These are phyloP conservation scores for Vidua macroura DNA, from an alignment of 2,113 vertebrate species.

Conservation along the genomic window DNA sequence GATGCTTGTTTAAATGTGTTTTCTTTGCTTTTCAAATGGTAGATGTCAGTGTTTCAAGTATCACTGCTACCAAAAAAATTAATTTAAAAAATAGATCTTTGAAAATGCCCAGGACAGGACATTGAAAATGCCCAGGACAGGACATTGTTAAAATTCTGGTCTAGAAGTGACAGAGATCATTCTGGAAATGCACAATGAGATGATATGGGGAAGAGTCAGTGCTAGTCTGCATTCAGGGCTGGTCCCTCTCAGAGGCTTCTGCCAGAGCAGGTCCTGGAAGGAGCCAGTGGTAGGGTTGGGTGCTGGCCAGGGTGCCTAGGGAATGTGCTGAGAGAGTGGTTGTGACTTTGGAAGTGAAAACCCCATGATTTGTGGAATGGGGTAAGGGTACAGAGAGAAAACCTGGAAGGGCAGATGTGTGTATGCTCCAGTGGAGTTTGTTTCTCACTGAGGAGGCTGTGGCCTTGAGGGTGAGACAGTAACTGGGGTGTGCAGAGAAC, in stretches of 20 bases:
- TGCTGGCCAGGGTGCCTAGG: neutral
- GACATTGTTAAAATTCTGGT: neutral
- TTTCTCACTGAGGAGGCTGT: neutral
- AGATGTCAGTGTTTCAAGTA: conserved; percentile 12
- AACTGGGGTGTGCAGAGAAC: neutral
- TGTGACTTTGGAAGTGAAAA: neutral
- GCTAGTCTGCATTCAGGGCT: neutral
- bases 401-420: neutral
- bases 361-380: neutral
- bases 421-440: neutral
- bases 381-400: neutral
- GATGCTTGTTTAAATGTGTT: neutral
- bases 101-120: neutral
- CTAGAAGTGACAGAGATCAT: neutral
- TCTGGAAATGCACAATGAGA: neutral
- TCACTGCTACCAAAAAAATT: neutral
- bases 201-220: neutral
- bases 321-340: neutral
- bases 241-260: neutral
- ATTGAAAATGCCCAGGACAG: neutral
- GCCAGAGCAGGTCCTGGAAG: neutral
- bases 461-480: neutral
- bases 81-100: neutral
- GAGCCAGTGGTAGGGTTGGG: neutral
- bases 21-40: neutral